Percentiles rank a stretch among this genome's conserved stretches.
phyloP scores from a whole-genome alignment of 2,888 invertebrate species.

The Ennomos fuscantarius region DNA sequence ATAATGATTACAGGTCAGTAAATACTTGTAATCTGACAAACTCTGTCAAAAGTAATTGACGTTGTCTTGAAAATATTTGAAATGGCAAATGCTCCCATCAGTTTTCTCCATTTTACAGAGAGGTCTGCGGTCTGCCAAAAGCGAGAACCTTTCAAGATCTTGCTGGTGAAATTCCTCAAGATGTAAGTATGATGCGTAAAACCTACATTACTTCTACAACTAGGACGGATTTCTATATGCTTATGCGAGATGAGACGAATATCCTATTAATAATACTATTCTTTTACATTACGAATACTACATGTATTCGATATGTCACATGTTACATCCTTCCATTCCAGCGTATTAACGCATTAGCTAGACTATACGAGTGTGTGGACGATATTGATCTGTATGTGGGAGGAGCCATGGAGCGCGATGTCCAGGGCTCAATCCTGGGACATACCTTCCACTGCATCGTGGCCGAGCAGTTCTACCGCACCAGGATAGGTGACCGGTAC shows the following conservation, averaged over 20 bases:
- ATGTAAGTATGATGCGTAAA: conserved; percentile 74
- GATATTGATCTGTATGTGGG: conserved; percentile 96
- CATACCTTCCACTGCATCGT: conserved; percentile 96
- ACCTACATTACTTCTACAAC: too few species aligned
- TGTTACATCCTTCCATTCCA: conserved; percentile 49
- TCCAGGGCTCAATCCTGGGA: conserved; percentile 91
- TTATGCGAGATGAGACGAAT: too few species aligned
- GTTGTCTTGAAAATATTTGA: too few species aligned
- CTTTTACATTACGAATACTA: too few species aligned
- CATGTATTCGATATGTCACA: too few species aligned
- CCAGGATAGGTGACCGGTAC: conserved; percentile 93
- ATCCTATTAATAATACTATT: too few species aligned
- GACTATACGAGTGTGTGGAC: conserved; percentile 90
- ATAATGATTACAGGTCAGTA: conserved; percentile 85
- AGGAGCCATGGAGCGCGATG: conserved; percentile 91
- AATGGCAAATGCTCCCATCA: too few species aligned
- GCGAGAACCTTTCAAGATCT: conserved; percentile 90
- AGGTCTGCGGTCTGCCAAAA: conserved; percentile 89
- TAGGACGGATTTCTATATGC: too few species aligned
- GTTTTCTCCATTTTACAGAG: conserved; percentile 82
- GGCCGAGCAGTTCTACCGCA: conserved; percentile 94
- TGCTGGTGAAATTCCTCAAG: conserved; percentile 86
- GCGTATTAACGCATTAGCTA: conserved; percentile 87
- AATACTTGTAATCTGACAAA: too few species aligned
- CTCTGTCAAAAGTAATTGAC: too few species aligned